These are phyloP conservation scores for Meiosimyza platycephala DNA, from an alignment of 2,888 invertebrate genomes.

Conservation along the genomic window DNA sequence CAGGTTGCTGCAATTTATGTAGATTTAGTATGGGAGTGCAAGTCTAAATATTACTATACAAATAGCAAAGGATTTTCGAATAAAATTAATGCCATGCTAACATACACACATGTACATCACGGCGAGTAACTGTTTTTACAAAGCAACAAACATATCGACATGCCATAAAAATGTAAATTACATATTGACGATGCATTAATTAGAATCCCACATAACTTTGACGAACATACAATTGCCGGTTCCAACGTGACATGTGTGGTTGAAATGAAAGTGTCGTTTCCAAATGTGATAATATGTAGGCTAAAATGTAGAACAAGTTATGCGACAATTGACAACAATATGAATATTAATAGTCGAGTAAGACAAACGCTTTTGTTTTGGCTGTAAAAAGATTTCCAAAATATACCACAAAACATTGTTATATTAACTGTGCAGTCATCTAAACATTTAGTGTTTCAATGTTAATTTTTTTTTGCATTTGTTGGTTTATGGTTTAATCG, in stretches of 20 bases:
- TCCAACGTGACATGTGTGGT: slow-evolving; percentile 10
- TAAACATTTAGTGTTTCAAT: background rate
- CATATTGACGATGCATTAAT: background rate
- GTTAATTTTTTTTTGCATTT: slow-evolving; percentile 17
- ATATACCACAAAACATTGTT: no score
- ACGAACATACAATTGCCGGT: background rate
- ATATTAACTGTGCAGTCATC: background rate
- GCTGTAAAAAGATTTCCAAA: no score
- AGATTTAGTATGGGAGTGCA: no score
- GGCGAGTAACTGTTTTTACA: no score
- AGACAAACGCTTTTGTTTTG: no score
- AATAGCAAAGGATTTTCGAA: no score
- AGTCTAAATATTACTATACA: no score
- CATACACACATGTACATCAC: no score
- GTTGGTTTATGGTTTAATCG: slow-evolving; percentile 11
- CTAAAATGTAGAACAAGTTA: slow-evolving; percentile 19
- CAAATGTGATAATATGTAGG: slow-evolving; percentile 3
- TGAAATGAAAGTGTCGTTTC: slow-evolving; percentile 6
- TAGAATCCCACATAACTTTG: background rate
- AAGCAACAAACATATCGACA: no score
- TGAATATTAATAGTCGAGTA: no score
- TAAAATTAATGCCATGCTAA: no score
- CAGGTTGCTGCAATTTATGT: slow-evolving; percentile 3
- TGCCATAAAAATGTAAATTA: slow-evolving; percentile 1
- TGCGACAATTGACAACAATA: background rate